Conservation (phyloP, 2,888 invertebrate species). For the Chrysolina oricalcia region DNA sequence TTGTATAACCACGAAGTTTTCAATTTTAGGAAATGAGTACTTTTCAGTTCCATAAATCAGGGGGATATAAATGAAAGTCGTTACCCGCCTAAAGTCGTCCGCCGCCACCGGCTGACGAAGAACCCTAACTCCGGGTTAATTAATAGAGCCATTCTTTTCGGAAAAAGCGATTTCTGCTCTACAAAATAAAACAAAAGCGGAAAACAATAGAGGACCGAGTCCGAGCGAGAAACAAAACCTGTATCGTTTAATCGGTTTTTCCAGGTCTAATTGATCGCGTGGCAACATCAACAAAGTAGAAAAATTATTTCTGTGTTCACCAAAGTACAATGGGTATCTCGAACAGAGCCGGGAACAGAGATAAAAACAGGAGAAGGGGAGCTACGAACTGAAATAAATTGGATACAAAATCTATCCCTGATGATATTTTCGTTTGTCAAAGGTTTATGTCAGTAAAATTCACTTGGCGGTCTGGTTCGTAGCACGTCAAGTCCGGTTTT, state of each 20-base stretch:
- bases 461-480: no score
- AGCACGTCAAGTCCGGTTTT: no score
- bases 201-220: slow-evolving; percentile 38
- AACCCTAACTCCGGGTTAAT: slow-evolving; percentile 46
- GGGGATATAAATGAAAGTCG: slow-evolving; percentile 42
- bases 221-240: not conserved
- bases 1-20: not conserved
- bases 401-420: no score
- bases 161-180: slow-evolving; percentile 40
- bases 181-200: slow-evolving; percentile 44
- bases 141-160: slow-evolving; percentile 47
- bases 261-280: slow-evolving; percentile 12
- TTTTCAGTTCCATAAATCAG: slow-evolving; percentile 35
- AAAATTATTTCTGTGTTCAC: not conserved
- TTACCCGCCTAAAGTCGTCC: slow-evolving; percentile 46
- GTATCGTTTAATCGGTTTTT: slow-evolving; percentile 9
- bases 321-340: no score
- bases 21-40: not conserved
- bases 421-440: no score
- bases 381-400: no score
- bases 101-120: slow-evolving; percentile 41
- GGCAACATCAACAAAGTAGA: slow-evolving; percentile 1
- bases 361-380: no score
- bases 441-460: no score
- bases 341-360: no score